phyloP scores from a whole-genome alignment of 2,797 vertebrate genomes.

The Darevskia mixta region DNA sequence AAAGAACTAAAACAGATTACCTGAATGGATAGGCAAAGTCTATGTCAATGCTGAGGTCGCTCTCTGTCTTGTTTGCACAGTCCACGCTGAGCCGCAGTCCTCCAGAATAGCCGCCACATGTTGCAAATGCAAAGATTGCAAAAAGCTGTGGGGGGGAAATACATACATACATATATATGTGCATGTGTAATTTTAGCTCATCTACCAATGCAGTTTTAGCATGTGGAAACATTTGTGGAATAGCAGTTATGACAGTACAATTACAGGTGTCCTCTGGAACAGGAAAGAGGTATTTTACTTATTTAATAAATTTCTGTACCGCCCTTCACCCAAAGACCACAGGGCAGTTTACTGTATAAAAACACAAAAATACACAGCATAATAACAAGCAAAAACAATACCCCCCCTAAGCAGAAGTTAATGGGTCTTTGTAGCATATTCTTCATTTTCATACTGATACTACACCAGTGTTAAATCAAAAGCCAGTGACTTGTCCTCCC shows the following conservation, averaged over 20 bases:
- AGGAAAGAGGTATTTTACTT: not conserved
- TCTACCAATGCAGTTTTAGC: not conserved
- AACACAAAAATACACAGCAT: no score
- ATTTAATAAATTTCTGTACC: not conserved
- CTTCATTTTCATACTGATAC: not conserved
- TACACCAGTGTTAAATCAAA: not conserved
- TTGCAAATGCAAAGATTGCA: conserved; percentile 99
- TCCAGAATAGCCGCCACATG: conserved; percentile 97
- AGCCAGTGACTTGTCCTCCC: not conserved
- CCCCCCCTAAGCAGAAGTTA: no score
- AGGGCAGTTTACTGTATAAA: no score
- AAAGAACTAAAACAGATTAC: conserved; percentile 72
- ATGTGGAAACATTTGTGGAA: not conserved
- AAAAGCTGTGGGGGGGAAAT: conserved; percentile 88
- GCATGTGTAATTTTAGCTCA: conserved; percentile 36
- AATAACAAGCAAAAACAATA: not conserved
- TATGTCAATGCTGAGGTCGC: conserved; percentile 94
- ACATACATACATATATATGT: no score
- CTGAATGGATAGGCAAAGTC: conserved; percentile 96
- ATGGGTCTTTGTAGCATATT: not conserved
- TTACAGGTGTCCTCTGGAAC: not conserved
- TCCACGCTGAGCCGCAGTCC: conserved; percentile 95
- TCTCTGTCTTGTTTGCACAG: conserved; percentile 95
- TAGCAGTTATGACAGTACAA: not conserved
- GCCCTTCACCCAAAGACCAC: no score